phyloP scores from a whole-genome alignment of 2,888 invertebrate genomes.

The Drosophila testacea region DNA sequence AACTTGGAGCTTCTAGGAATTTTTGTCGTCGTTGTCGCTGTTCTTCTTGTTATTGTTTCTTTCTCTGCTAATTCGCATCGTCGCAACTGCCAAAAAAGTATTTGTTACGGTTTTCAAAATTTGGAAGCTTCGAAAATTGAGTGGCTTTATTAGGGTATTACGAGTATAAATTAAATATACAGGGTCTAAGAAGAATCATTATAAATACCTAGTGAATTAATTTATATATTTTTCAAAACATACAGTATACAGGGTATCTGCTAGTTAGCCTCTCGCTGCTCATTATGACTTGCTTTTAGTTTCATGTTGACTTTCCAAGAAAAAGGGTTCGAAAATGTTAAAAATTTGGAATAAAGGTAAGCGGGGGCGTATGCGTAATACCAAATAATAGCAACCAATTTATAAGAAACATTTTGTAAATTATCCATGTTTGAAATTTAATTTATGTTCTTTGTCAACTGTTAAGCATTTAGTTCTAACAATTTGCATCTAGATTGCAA shows the following conservation, averaged over 20 bases:
- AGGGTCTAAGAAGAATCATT: too few relatives aligned
- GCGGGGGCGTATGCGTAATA: conserved; percentile 58
- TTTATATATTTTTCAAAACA: too few relatives aligned
- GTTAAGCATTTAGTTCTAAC: conserved; percentile 31
- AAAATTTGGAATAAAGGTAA: conserved; percentile 6
- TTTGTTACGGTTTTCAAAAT: conserved; percentile 35
- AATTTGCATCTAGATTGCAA: conserved; percentile 42
- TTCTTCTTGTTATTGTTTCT: conserved; percentile 15
- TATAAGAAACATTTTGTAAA: background rate
- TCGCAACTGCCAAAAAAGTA: conserved; percentile 30
- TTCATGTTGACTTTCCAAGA: conserved; percentile 37
- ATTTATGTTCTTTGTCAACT: conserved; percentile 13
- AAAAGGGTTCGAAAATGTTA: conserved; percentile 46
- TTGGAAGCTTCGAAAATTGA: conserved; percentile 27
- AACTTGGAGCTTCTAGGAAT: conserved; percentile 51
- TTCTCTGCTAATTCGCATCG: conserved; percentile 36
- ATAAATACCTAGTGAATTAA: too few relatives aligned
- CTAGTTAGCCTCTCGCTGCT: background rate
- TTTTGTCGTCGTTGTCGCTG: conserved; percentile 8
- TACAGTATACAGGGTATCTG: conserved; percentile 5
- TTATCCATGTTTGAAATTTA: background rate
- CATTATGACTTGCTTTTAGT: background rate
- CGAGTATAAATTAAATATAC: too few relatives aligned
- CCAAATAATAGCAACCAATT: conserved; percentile 4
- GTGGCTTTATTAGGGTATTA: background rate